Evolutionary conservation across 1,140 invertebrate species (phyloP).

Genomic region (Aphidius ervi): DNA sequence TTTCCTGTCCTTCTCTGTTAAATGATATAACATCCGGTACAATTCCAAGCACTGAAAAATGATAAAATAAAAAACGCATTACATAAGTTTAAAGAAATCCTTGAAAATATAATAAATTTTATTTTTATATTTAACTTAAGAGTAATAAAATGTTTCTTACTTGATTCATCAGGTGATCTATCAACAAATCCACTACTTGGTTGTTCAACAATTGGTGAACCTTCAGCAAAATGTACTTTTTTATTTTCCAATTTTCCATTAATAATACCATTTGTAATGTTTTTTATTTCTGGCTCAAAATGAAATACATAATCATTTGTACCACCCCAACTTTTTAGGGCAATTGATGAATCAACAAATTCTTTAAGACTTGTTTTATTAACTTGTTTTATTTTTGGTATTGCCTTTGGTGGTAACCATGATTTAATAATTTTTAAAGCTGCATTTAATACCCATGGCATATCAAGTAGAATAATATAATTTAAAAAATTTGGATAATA

Average conservation of each 20-base stretch:
- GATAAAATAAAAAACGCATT: slow-evolving; percentile 9
- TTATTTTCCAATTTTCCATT: slow-evolving; percentile 55
- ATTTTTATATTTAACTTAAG: too few relatives aligned
- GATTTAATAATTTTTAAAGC: slow-evolving; percentile 90
- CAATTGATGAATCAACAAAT: slow-evolving; percentile 71
- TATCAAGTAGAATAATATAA: slow-evolving; percentile 88
- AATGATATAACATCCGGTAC: slow-evolving; percentile 61
- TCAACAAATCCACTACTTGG: slow-evolving; percentile 37
- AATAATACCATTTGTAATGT: slow-evolving; percentile 28
- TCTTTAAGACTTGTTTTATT: slow-evolving; percentile 73
- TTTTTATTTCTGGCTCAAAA: slow-evolving; percentile 63
- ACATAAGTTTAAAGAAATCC: not conserved
- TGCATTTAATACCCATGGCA: slow-evolving; percentile 92
- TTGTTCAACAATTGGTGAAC: slow-evolving; percentile 54
- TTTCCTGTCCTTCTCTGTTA: slow-evolving; percentile 60
- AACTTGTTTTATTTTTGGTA: slow-evolving; percentile 86
- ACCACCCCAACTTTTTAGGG: slow-evolving; percentile 80
- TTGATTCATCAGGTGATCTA: slow-evolving; percentile 35
- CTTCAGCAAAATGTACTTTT: slow-evolving; percentile 61
- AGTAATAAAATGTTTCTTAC: slow-evolving; percentile 23
- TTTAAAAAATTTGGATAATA: slow-evolving; percentile 90
- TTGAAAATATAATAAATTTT: not conserved
- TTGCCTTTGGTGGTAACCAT: slow-evolving; percentile 81
- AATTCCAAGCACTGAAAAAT: slow-evolving; percentile 50
- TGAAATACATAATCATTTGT: slow-evolving; percentile 69